Base-by-base conservation (phyloP, 2,797 vertebrate genomes). In the Scleropages formosus region DNA sequence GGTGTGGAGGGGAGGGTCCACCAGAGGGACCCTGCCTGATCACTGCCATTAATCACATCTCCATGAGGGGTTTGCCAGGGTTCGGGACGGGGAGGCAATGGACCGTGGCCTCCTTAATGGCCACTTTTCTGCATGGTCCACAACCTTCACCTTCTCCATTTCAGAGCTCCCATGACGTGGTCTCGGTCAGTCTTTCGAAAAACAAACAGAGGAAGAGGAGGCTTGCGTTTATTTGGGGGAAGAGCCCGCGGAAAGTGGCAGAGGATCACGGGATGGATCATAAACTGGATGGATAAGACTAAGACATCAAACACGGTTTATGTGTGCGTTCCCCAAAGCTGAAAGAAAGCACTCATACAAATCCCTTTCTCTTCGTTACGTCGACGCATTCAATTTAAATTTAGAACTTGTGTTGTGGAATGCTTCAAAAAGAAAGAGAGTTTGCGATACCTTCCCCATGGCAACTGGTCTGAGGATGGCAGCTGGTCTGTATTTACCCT, bases 1-100 rank as follows among this genome's bases (percentile, higher is more conserved):
- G 79, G 80, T 83, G 84, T 82, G n/a, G n/a, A n/a, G n/a, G n/a
- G n/a, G n/a, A 84, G 31, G 58, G 87, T 85, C 84, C 80, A 80
- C 80, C 70, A 80, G 78, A 81, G 84, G 81, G 83, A 80, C 76
- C 82, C 86, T 81, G 80, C 85, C 88, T 91, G 87, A 92, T 92
- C 89, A 87, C 82, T 84, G 81, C 83, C 86, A 89, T 90, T 90
- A 87, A 89, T 91, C 90, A 89, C 80, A 82, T 85, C 78, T 75
- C 78, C 75, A 78, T 56, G 78, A 86, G 81, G 81, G 78, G 22
- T 74, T 84, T 78, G 70, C 58, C 75, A 62, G 59, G 31, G 75
- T 65, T 81, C 72, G 75, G 80, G 74, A 75, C 86, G 84, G 80
- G 77, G 77, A 78, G 78, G 65, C 66, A 59, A 82, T 78, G 75